Base-by-base conservation (phyloP, 2,888 invertebrate genomes). In the Drosophila greeni region DNA sequence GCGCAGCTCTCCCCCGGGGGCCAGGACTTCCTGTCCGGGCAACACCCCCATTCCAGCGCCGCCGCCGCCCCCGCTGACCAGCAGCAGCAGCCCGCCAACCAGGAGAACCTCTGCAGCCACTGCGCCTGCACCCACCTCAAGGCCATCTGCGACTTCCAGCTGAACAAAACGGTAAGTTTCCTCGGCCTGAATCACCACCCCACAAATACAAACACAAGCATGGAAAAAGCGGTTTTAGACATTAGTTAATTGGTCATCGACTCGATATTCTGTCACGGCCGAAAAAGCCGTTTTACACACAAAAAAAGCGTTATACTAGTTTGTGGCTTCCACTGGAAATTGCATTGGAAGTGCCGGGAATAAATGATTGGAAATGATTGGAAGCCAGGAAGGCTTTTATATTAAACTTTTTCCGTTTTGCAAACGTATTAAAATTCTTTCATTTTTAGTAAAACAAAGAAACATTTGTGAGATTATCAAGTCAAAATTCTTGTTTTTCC, bases 151-250 rank as follows among this genome's bases (percentile, higher is more conserved):
- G 53, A 68, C 18, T 67, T 51, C 23, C 16, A 34, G 31, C 42
- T 16, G 5, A 68, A 67, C 33, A 43, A 39, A 33, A 68, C 67
- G 48, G 67, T 67, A 42, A 59, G 66, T 67, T 24, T 31, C 11
- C 11, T 29, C 11, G 23, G 14, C 39, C 29, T 31, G 11, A 36
- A 20, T 36, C 51, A 51, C 55, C 45, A 11, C 16, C 26, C 43
- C 54, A 48, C 24, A 26, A 9, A 29, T n/a, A 11, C 49, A n/a
- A 14, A n/a, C 12, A 9, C 16, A 12, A 12, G 45, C 45, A 29
- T 14, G 3, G 29, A 31, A 47, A 54, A 55, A 51, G 52, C 55
- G 36, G 55, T 36, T 55, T 55, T 51, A 18, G 36, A 51, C 26
- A 55, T 55, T 36, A 36, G 26, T 51, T 55, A 55, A 55, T 55